Conservation (phyloP, 1,140 invertebrate genomes). For the Tetramorium simillimum region DNA sequence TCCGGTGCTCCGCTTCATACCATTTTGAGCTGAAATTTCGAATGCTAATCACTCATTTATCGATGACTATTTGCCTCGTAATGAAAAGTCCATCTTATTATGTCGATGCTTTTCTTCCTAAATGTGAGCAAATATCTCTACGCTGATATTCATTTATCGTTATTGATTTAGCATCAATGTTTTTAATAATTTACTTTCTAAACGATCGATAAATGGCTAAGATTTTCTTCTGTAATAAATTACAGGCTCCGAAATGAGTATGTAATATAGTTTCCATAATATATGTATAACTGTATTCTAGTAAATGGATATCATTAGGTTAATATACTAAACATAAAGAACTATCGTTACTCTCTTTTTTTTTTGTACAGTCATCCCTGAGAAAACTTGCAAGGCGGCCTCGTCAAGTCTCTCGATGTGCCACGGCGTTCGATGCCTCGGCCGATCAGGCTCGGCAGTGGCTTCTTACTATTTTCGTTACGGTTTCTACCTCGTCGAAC, state of each 20-base stretch:
- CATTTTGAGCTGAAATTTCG: slow-evolving; percentile 36
- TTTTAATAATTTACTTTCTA: not conserved
- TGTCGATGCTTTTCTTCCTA: not conserved
- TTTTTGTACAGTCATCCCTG: not conserved
- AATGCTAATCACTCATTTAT: slow-evolving; percentile 8
- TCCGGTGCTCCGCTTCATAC: slow-evolving; percentile 7
- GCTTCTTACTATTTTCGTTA: slow-evolving; percentile 62
- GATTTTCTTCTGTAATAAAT: not conserved
- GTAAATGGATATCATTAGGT: slow-evolving; percentile 10
- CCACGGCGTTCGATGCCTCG: not conserved
- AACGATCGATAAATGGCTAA: not conserved
- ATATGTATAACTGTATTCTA: not conserved
- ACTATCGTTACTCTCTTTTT: not conserved
- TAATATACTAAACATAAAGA: not conserved
- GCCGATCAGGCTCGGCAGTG: not conserved
- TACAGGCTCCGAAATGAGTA: not conserved
- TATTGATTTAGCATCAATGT: not conserved
- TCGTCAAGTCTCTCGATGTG: not conserved
- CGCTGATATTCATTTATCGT: not conserved
- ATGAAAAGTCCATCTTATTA: not conserved
- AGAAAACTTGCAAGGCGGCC: not conserved
- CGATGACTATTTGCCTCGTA: not conserved
- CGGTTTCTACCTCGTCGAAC: slow-evolving; percentile 30
- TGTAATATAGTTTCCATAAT: not conserved
- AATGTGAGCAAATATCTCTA: not conserved